Conservation (phyloP, 2,888 invertebrate genomes). For the Caenorhabditis angaria region DNA sequence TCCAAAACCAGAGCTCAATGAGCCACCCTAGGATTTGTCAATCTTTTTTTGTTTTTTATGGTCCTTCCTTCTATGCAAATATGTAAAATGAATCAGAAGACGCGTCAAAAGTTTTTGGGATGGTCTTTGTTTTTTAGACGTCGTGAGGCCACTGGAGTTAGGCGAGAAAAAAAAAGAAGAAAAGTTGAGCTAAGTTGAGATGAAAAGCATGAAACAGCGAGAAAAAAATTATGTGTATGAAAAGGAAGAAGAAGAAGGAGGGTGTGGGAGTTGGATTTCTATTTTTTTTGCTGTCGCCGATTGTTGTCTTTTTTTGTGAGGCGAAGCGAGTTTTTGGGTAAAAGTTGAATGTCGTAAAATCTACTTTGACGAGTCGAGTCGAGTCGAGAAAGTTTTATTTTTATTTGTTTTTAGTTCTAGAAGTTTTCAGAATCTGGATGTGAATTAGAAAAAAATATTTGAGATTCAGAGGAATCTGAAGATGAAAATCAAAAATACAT, state of each 20-base stretch:
- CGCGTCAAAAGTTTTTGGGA: neutral
- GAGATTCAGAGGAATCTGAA: no score
- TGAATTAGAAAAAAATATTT: no score
- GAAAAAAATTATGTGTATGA: neutral
- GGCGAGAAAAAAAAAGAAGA: constrained; percentile 3
- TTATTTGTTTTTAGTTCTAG: no score
- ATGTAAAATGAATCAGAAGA: neutral
- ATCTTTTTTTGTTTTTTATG: neutral
- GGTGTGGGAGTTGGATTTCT: neutral
- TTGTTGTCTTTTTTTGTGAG: no score
- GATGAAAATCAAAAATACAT: no score
- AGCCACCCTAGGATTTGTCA: no score
- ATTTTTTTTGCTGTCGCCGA: neutral
- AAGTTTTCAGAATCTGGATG: no score
- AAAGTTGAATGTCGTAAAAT: neutral
- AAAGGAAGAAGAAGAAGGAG: neutral
- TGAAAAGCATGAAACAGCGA: constrained; percentile 1
- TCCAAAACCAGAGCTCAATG: neutral
- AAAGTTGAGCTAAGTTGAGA: neutral
- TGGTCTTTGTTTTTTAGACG: constrained; percentile 4
- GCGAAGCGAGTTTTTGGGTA: no score
- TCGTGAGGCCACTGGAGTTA: neutral
- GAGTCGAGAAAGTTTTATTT: no score
- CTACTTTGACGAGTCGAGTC: neutral
- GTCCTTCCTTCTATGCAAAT: neutral